Evolutionary conservation across 2,888 invertebrate genomes (phyloP), one percentile per base, ranked within the genome.

Genomic region (Podotricha telesiphe): DNA sequence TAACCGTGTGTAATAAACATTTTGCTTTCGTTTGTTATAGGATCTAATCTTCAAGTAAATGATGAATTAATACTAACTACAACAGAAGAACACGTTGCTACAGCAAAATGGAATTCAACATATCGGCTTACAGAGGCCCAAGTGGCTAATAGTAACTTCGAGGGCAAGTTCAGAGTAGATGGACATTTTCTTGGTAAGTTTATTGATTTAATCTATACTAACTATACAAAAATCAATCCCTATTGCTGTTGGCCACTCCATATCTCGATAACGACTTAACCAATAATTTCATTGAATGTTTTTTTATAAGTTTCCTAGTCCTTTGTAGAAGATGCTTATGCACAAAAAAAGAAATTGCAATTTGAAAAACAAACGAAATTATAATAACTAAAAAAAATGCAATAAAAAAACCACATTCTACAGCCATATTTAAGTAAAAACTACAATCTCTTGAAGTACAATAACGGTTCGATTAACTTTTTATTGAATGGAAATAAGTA

Each of bases 161-260:
- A 77, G 0, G 87, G 91, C 8, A 79, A 72, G 6, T 55, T 94
- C 15, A 84, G 88, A 67, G 77, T 94, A 1, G 78, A 81, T 2
- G 94, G 93, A 7, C 79, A 87, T 34, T 94, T 94, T 74, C 79
- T 94, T 50, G 94, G 94, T 85, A 82, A 86, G 80, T 45, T 10
- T 28, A 5, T n/a, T 28, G 6, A 2, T 28, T 28, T 28, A 28
- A 28, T 28, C 6, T 28, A 28, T 28, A n/a, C n/a, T n/a, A n/a
- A n/a, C n/a, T n/a, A n/a, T n/a, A n/a, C n/a, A n/a, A n/a, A n/a
- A n/a, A n/a, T n/a, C n/a, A n/a, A n/a, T n/a, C n/a, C n/a, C n/a
- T n/a, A n/a, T n/a, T n/a, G n/a, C n/a, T n/a, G n/a, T n/a, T n/a
- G n/a, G n/a, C n/a, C n/a, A n/a, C n/a, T n/a, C n/a, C n/a, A n/a